Evolutionary conservation across 2,888 invertebrate genomes (phyloP).

Genomic region (Agrotis segetum): DNA sequence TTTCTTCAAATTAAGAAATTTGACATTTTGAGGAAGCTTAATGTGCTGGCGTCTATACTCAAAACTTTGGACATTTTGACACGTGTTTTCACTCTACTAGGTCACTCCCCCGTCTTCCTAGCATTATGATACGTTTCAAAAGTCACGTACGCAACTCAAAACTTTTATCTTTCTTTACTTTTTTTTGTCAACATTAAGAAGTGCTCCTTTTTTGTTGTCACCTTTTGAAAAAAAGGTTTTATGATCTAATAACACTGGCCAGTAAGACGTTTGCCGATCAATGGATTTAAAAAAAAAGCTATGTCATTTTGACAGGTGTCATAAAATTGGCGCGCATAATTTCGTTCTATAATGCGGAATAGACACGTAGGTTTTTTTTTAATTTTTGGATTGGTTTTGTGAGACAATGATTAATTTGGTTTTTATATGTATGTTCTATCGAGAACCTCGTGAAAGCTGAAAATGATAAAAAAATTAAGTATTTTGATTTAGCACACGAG

Average conservation of each 20-base stretch:
- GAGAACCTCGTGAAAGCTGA: too few relatives aligned
- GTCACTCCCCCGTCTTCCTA: conserved; percentile 11
- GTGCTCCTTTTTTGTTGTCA: conserved; percentile 17
- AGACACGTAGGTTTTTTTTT: too few relatives aligned
- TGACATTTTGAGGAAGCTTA: too few relatives aligned
- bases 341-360: neutral
- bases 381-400: too few relatives aligned
- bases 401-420: too few relatives aligned
- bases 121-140: conserved; percentile 34
- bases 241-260: conserved; percentile 12
- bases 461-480: too few relatives aligned
- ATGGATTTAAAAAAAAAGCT: conserved; percentile 15
- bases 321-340: conserved; percentile 21
- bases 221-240: conserved; percentile 25
- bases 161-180: conserved; percentile 23
- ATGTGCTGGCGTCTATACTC: too few relatives aligned
- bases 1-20: too few relatives aligned
- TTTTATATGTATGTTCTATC: too few relatives aligned
- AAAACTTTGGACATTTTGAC: neutral
- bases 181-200: conserved; percentile 29
- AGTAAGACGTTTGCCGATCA: neutral
- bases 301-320: conserved; percentile 23
- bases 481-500: too few relatives aligned
- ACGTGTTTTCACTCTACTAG: neutral
- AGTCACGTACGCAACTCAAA: conserved; percentile 49